Evolutionary conservation across 2,888 invertebrate genomes (phyloP).

Genomic region (Diaperis boleti): DNA sequence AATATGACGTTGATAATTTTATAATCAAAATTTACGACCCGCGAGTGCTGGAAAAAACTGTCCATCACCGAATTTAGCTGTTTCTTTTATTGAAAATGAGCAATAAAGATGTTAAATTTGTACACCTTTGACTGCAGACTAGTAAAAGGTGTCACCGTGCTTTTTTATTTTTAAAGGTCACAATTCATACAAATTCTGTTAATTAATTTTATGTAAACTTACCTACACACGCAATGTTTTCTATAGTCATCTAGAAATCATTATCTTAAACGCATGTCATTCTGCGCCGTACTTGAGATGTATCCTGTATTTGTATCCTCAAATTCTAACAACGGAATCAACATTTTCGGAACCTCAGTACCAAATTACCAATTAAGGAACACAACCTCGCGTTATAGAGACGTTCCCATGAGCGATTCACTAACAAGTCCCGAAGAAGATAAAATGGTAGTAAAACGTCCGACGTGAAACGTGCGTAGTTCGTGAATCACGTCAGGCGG

Average conservation of each 20-base stretch:
- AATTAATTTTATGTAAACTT: no score
- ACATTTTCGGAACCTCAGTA: neutral
- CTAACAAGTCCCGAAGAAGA: slow-evolving; percentile 22
- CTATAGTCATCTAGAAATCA: no score
- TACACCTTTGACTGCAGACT: no score
- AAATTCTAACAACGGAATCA: no score
- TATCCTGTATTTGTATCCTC: no score
- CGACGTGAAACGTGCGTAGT: slow-evolving; percentile 10
- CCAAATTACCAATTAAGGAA: slow-evolving; percentile 11
- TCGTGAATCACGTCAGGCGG: slow-evolving; percentile 20
- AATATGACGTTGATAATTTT: slow-evolving; percentile 35
- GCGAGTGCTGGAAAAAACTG: slow-evolving; percentile 1
- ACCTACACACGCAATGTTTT: no score
- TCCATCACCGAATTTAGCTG: slow-evolving; percentile 29
- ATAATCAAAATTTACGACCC: slow-evolving; percentile 24
- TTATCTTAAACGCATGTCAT: no score
- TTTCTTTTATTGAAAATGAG: neutral
- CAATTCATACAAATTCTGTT: no score
- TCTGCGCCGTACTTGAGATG: no score
- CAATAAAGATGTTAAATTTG: no score
- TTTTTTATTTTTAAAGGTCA: no score
- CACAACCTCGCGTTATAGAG: slow-evolving; percentile 15
- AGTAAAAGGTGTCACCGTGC: no score
- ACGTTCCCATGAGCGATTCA: slow-evolving; percentile 27
- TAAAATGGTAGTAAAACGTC: slow-evolving; percentile 37